A percentile compares a stretch with the other conserved stretches of the same genome.
Conservation (phyloP, 2,888 invertebrate genomes). For the Odontomyia ornata region DNA sequence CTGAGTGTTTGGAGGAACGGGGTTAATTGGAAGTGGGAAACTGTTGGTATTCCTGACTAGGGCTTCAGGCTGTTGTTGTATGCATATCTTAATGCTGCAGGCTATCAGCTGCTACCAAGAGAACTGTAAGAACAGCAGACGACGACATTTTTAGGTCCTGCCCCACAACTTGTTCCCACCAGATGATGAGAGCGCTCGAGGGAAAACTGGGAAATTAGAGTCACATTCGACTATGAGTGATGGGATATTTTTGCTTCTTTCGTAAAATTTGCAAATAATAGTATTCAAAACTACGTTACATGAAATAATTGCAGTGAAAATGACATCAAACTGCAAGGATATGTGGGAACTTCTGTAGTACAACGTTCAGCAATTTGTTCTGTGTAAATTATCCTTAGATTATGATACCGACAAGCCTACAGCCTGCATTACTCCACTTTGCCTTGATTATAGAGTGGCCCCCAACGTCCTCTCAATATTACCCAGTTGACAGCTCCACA, state of each 20-base stretch:
- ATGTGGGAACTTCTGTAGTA: too few relatives aligned
- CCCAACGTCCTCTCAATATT: too few relatives aligned
- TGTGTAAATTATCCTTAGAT: too few relatives aligned
- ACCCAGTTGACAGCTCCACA: background rate
- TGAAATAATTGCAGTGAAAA: too few relatives aligned
- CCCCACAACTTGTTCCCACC: background rate
- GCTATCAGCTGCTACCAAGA: constrained; percentile 19
- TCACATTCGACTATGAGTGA: background rate
- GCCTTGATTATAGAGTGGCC: too few relatives aligned
- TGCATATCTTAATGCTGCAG: constrained; percentile 18
- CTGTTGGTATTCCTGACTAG: constrained; percentile 1
- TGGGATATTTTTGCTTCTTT: too few relatives aligned
- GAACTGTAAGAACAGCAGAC: constrained; percentile 26
- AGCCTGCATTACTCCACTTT: too few relatives aligned
- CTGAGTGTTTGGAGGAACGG: constrained; percentile 30
- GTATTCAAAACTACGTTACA: too few relatives aligned
- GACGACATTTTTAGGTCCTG: constrained; percentile 22
- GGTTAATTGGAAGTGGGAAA: constrained; percentile 46
- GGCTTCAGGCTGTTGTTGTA: background rate
- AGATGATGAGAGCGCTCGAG: constrained; percentile 2
- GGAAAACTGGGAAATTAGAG: background rate
- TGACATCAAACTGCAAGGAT: too few relatives aligned
- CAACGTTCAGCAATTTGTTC: too few relatives aligned
- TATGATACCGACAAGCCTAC: too few relatives aligned
- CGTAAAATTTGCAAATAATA: too few relatives aligned